Evolutionary conservation across 2,888 invertebrate species (phyloP).

Genomic region (Fragum fragum): DNA sequence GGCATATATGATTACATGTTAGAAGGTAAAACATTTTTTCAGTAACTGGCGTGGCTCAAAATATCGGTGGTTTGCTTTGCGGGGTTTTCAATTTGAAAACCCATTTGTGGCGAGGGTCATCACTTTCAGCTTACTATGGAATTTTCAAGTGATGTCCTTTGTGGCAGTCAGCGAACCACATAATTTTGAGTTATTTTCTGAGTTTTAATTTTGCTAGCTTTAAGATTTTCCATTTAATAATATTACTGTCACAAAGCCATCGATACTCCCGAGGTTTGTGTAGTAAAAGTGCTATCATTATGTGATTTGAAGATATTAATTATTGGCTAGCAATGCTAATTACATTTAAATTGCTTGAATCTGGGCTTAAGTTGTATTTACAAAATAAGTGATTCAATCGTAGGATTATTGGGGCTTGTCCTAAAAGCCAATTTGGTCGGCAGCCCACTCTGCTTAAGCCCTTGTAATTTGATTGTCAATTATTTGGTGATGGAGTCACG

Average conservation of each 20-base stretch:
- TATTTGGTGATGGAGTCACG: conserved; percentile 8
- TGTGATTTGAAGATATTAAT: neutral
- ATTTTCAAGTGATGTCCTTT: neutral
- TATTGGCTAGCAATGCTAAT: neutral
- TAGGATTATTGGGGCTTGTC: conserved; percentile 7
- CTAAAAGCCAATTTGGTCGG: conserved; percentile 16
- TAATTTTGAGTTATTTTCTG: neutral
- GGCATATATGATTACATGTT: neutral
- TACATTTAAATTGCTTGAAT: conserved; percentile 6
- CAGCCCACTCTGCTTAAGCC: conserved; percentile 2
- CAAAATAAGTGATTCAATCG: no score
- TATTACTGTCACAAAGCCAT: no score
- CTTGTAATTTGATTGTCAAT: conserved; percentile 1
- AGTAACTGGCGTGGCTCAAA: conserved; percentile 4
- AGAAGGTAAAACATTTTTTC: neutral
- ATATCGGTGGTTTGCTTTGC: neutral
- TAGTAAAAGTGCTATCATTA: neutral
- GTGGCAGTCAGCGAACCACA: conserved; percentile 11
- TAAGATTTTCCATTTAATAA: no score
- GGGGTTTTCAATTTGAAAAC: neutral
- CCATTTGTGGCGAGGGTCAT: neutral
- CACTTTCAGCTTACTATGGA: neutral
- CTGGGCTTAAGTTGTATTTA: no score
- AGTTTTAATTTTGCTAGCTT: neutral
- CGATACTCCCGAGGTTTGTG: conserved; percentile 7